phyloP scores from a whole-genome alignment of 2,888 invertebrate genomes.

The Spisula solida region DNA sequence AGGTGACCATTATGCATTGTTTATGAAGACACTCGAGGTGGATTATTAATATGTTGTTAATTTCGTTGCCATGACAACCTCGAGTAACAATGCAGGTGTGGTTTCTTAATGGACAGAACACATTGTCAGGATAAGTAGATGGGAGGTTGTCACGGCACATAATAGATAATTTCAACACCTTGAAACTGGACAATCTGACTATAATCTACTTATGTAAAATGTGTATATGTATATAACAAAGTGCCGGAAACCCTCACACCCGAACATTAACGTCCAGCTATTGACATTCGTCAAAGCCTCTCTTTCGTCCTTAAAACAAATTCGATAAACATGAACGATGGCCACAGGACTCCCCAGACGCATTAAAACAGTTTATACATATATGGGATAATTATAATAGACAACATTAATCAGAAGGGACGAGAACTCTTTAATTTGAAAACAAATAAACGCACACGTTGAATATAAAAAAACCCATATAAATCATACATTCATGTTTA shows the following conservation, averaged over 20 bases:
- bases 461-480: neutral
- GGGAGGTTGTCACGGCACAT: neutral
- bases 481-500: neutral
- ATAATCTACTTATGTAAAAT: too few species aligned
- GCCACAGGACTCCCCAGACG: neutral
- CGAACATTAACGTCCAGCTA: constrained; percentile 9
- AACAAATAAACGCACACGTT: neutral
- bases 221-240: neutral
- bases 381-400: too few species aligned
- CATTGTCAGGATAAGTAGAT: constrained; percentile 10
- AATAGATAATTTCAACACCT: constrained; percentile 22
- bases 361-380: neutral
- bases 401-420: too few species aligned
- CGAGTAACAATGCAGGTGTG: constrained; percentile 42
- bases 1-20: constrained; percentile 49
- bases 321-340: neutral
- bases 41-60: constrained; percentile 34
- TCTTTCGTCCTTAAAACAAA: too few species aligned
- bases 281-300: neutral
- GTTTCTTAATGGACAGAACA: constrained; percentile 33
- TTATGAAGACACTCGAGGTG: constrained; percentile 45
- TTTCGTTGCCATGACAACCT: constrained; percentile 12
- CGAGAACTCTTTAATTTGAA: too few species aligned
- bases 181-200: neutral
- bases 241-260: neutral